phyloP scores from a whole-genome alignment of 2,113 vertebrate genomes.

The Clarias gariepinus region DNA sequence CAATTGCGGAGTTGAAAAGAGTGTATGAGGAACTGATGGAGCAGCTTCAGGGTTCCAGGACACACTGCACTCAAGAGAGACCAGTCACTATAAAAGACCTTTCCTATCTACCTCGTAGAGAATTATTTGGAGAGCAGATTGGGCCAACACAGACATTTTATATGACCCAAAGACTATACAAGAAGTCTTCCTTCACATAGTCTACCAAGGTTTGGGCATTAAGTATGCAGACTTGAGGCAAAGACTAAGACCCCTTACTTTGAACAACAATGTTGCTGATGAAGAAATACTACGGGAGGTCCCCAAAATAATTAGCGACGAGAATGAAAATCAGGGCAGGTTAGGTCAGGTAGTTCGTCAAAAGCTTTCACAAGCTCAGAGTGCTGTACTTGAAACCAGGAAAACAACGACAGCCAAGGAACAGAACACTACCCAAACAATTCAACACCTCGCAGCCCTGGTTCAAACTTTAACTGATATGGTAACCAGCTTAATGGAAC shows the following conservation, averaged over 20 bases:
- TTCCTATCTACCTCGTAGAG: no score
- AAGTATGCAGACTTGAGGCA: slow-evolving; percentile 39
- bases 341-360: background rate
- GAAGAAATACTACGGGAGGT: slow-evolving; percentile 22
- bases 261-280: slow-evolving; percentile 16
- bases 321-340: slow-evolving; percentile 27
- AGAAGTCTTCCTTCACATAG: background rate
- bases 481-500: background rate
- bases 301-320: slow-evolving; percentile 24
- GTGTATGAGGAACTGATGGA: no score
- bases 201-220: background rate
- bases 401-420: background rate
- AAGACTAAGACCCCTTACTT: slow-evolving; percentile 5
- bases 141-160: background rate
- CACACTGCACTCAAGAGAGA: no score
- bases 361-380: background rate
- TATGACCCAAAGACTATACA: background rate
- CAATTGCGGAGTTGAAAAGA: no score
- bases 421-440: background rate
- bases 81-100: no score
- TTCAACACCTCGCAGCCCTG: slow-evolving; percentile 7
- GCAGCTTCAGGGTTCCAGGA: no score
- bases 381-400: background rate
- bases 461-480: slow-evolving; percentile 8
- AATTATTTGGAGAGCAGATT: no score